phyloP scores from a whole-genome alignment of 1,140 invertebrate genomes.

The Nylanderia fulva region DNA sequence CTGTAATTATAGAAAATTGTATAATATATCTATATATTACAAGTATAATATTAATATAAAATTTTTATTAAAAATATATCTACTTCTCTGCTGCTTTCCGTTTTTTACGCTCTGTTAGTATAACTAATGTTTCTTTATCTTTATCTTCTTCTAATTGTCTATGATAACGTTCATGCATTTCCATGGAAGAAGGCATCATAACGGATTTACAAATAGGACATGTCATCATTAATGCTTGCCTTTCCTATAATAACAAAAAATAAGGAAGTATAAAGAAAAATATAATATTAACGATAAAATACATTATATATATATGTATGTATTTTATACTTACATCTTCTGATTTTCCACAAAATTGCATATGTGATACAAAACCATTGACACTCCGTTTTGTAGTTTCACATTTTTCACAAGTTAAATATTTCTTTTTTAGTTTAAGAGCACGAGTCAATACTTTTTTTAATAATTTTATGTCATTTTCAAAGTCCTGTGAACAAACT shows the following conservation, averaged over 20 bases:
- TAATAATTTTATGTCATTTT: constrained; percentile 80
- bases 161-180: constrained; percentile 85
- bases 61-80: constrained; percentile 8
- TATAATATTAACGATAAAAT: constrained; percentile 2
- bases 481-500: constrained; percentile 80
- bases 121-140: constrained; percentile 58
- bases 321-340: constrained; percentile 83
- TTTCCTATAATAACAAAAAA: constrained; percentile 79
- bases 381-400: constrained; percentile 86
- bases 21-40: not conserved
- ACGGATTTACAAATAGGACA: constrained; percentile 87
- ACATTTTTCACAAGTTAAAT: constrained; percentile 87
- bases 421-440: constrained; percentile 81
- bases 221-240: constrained; percentile 83
- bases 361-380: constrained; percentile 88
- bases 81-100: constrained; percentile 87
- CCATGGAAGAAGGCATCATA: constrained; percentile 87
- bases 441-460: constrained; percentile 74
- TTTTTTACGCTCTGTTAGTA: constrained; percentile 72
- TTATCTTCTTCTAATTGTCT: constrained; percentile 71
- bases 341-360: constrained; percentile 87
- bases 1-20: constrained; percentile 65
- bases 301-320: not conserved
- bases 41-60: not conserved
- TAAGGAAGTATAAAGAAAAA: not conserved